These are phyloP conservation scores for Nemapogon koenigi DNA, from an alignment of 2,888 invertebrate species.

Conservation along the genomic window DNA sequence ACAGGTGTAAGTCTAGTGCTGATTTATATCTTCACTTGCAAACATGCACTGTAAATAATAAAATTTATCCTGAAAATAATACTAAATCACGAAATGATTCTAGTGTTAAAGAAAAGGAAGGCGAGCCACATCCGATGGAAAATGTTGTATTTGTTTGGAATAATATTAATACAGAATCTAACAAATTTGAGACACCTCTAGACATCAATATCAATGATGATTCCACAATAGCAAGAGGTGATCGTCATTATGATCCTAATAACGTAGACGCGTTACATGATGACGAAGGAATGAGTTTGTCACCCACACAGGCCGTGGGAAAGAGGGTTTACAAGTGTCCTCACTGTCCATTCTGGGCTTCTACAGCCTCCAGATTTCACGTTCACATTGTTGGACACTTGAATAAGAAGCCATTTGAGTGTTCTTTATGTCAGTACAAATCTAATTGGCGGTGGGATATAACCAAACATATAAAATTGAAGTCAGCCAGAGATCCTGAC, in stretches of 20 bases:
- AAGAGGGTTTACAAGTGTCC: conserved; percentile 91
- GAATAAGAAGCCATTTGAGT: conserved; percentile 94
- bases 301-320: conserved; percentile 68
- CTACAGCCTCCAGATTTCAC: conserved; percentile 91
- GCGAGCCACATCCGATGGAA: conserved; percentile 77
- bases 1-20: conserved; percentile 83
- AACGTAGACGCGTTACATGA: conserved; percentile 30
- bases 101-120: conserved; percentile 35
- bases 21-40: conserved; percentile 79
- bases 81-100: conserved; percentile 32
- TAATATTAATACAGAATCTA: conserved; percentile 59
- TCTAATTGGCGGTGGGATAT: conserved; percentile 98
- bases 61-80: conserved; percentile 32
- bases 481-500: conserved; percentile 82
- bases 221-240: conserved; percentile 34
- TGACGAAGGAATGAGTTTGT: conserved; percentile 67
- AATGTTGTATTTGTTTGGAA: conserved; percentile 85
- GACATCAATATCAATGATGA: conserved; percentile 54
- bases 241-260: conserved; percentile 40
- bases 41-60: conserved; percentile 67
- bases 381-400: conserved; percentile 93
- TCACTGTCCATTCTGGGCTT: conserved; percentile 91
- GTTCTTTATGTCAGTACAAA: conserved; percentile 90
- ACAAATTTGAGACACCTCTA: conserved; percentile 45
- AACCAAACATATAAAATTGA: conserved; percentile 92